Conservation (phyloP, 2,113 vertebrate species). For the Tetrax tetrax region DNA sequence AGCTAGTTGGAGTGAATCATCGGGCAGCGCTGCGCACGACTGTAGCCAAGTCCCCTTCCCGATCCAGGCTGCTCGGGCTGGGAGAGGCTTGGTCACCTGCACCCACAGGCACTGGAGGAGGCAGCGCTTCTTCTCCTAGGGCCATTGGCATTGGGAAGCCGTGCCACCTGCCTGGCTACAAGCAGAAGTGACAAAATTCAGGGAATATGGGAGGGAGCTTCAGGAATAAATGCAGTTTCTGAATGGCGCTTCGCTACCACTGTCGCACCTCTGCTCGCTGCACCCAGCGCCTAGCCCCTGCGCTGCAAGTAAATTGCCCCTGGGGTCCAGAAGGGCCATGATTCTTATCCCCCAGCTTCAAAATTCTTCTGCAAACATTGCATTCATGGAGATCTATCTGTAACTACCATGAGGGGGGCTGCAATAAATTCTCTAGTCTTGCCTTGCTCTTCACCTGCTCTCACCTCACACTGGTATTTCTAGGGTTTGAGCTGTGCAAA, state of each 20-base stretch:
- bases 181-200: background rate
- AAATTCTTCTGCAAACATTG: background rate
- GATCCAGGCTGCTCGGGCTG: fast-evolving
- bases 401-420: background rate
- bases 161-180: background rate
- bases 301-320: background rate
- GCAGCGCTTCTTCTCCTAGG: background rate
- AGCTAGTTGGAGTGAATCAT: background rate
- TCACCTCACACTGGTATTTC: background rate
- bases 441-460: background rate
- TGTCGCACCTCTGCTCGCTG: background rate
- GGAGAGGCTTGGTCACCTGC: background rate
- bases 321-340: background rate
- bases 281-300: fast-evolving
- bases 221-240: background rate
- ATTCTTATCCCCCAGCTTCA: background rate
- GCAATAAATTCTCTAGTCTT: background rate
- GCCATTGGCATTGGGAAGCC: background rate
- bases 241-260: fast-evolving
- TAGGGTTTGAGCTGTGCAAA: background rate
- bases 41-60: background rate
- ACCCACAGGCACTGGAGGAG: background rate
- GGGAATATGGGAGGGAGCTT: background rate
- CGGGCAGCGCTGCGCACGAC: background rate
- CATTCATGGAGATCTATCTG: background rate